Percentiles rank a stretch among this genome's conserved stretches.
These are phyloP conservation scores for Hypotaenidia okinawae DNA, from an alignment of 2,797 vertebrate species.

Conservation along the genomic window DNA sequence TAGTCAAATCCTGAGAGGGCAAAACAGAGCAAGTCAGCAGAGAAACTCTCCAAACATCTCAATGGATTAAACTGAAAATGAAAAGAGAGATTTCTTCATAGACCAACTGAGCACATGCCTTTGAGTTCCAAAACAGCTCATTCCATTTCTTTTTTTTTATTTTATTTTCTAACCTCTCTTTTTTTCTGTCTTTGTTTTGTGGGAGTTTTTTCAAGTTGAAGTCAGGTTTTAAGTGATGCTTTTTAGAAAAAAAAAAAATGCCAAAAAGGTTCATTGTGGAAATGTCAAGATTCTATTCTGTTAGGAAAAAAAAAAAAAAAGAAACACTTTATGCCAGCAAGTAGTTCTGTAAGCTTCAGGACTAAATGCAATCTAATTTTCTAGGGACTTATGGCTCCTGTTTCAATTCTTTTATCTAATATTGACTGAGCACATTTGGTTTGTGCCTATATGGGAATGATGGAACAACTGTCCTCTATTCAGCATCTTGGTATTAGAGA, in stretches of 20 bases:
- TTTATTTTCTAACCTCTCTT: neutral
- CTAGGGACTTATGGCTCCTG: neutral
- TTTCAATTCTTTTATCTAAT: neutral
- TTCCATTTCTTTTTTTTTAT: neutral
- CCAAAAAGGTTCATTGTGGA: neutral
- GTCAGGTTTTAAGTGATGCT: neutral
- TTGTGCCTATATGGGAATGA: neutral
- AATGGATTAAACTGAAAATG: neutral
- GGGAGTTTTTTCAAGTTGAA: neutral
- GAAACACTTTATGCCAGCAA: neutral
- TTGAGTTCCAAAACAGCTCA: neutral
- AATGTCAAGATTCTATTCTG: neutral
- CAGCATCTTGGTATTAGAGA: accelerated
- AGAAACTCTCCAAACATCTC: neutral
- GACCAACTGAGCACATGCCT: neutral
- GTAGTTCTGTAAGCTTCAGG: neutral
- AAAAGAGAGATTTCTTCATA: neutral
- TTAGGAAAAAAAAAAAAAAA: neutral
- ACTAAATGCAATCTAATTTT: neutral
- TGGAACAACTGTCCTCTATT: neutral
- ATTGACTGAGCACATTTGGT: neutral
- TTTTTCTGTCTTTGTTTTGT: neutral
- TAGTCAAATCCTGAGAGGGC: neutral
- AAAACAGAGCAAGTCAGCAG: neutral
- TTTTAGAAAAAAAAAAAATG: neutral